Evolutionary conservation across 2,888 invertebrate species (phyloP).

Genomic region (Agrochola litura): DNA sequence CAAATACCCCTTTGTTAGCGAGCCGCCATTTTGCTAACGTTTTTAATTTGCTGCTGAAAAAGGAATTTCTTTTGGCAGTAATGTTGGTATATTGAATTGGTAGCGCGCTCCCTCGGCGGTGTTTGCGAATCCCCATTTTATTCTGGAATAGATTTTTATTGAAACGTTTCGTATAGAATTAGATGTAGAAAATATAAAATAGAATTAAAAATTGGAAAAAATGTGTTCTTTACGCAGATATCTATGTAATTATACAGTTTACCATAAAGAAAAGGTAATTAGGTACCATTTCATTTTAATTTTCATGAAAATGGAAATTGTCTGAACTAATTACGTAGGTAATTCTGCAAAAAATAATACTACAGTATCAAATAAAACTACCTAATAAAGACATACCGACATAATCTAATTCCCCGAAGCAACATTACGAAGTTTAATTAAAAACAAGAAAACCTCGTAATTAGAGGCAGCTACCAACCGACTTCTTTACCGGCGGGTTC

Average conservation of each 20-base stretch:
- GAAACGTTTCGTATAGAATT: conserved; percentile 18
- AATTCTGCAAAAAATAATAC: background rate
- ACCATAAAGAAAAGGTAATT: background rate
- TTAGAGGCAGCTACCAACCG: conserved; percentile 29
- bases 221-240: background rate
- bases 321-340: conserved; percentile 7
- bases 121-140: conserved; percentile 30
- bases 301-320: background rate
- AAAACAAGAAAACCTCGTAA: conserved; percentile 49
- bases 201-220: background rate
- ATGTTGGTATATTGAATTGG: conserved; percentile 43
- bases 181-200: conserved; percentile 7
- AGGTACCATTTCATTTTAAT: background rate
- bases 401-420: conserved; percentile 17
- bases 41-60: conserved; percentile 53
- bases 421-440: conserved; percentile 49
- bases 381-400: conserved; percentile 13
- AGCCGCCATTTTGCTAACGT: conserved; percentile 54
- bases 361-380: conserved; percentile 13
- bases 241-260: background rate
- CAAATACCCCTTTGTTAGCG: conserved; percentile 60
- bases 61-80: conserved; percentile 40
- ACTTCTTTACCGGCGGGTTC: conserved; percentile 16
- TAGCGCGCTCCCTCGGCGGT: conserved; percentile 25
- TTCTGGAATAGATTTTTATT: conserved; percentile 45